These are phyloP conservation scores for Cynodonichthys magdalenae DNA, from an alignment of 2,797 vertebrate genomes.

Conservation along the genomic window DNA sequence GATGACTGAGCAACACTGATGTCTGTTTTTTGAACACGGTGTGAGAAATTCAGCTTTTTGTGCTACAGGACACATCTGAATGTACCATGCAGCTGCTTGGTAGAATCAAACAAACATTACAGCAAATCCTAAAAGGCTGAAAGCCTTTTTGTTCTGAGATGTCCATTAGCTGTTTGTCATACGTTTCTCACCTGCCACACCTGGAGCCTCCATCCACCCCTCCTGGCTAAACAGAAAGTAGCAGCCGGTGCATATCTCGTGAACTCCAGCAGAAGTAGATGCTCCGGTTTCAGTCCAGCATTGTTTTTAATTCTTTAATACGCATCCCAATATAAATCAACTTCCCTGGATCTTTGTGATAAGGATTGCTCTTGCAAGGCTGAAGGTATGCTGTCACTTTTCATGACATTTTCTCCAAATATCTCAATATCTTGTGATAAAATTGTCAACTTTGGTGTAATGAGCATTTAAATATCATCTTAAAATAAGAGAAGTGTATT, in stretches of 20 bases:
- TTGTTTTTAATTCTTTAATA: not conserved
- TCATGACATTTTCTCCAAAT: too few relatives aligned
- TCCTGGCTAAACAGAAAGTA: slow-evolving; percentile 27
- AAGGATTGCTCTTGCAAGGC: slow-evolving; percentile 28
- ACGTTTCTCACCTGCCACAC: slow-evolving; percentile 43
- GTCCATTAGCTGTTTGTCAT: slow-evolving; percentile 36
- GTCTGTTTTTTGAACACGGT: not conserved
- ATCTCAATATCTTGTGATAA: too few relatives aligned
- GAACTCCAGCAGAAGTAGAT: slow-evolving; percentile 5
- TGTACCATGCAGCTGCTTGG: not conserved
- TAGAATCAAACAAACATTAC: too few relatives aligned
- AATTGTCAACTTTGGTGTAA: too few relatives aligned
- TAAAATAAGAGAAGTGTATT: not conserved
- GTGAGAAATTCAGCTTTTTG: too few relatives aligned
- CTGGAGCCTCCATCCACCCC: slow-evolving; percentile 49
- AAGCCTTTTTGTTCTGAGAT: slow-evolving; percentile 14
- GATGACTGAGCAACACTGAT: not conserved
- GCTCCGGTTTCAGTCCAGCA: not conserved
- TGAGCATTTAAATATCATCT: not conserved
- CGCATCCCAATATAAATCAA: slow-evolving; percentile 1
- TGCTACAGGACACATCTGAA: not conserved
- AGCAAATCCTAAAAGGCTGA: not conserved
- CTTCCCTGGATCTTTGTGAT: slow-evolving; percentile 14
- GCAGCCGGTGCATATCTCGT: slow-evolving; percentile 12
- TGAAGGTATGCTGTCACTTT: slow-evolving; percentile 45